phyloP scores from a whole-genome alignment of 2,113 vertebrate genomes.

The Origma solitaria region DNA sequence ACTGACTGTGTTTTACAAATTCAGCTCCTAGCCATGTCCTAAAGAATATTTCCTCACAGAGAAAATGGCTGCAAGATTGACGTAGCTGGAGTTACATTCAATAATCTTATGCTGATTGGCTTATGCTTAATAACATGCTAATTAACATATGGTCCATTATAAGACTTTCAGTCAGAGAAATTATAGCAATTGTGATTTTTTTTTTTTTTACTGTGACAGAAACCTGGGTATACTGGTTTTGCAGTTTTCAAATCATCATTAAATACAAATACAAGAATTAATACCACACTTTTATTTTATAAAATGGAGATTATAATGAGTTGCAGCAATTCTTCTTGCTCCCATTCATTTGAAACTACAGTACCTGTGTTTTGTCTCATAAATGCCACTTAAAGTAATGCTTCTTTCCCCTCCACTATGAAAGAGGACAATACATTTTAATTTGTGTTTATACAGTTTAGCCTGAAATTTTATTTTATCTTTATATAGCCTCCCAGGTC shows the following conservation, averaged over 20 bases:
- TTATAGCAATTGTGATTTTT: neutral
- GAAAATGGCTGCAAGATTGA: neutral
- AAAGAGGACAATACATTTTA: neutral
- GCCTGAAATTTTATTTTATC: neutral
- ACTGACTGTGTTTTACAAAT: neutral
- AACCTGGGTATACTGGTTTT: neutral
- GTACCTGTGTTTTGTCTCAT: neutral
- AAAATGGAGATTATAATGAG: neutral
- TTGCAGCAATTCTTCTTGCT: neutral
- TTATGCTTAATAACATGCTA: neutral
- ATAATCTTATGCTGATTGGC: accelerated
- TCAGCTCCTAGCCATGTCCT: neutral
- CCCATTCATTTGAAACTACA: neutral
- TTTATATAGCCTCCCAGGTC: neutral
- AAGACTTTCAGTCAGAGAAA: neutral
- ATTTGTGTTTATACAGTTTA: neutral
- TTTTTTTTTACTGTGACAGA: neutral
- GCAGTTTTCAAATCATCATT: neutral
- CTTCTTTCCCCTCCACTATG: neutral
- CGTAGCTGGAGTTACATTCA: neutral
- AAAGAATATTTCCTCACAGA: neutral
- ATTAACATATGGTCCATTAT: neutral
- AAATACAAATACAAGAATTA: neutral
- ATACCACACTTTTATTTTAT: neutral
- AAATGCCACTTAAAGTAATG: neutral